These are phyloP conservation scores for Caenorhabditis brenneri DNA, from an alignment of 1,140 invertebrate species.

Conservation along the genomic window DNA sequence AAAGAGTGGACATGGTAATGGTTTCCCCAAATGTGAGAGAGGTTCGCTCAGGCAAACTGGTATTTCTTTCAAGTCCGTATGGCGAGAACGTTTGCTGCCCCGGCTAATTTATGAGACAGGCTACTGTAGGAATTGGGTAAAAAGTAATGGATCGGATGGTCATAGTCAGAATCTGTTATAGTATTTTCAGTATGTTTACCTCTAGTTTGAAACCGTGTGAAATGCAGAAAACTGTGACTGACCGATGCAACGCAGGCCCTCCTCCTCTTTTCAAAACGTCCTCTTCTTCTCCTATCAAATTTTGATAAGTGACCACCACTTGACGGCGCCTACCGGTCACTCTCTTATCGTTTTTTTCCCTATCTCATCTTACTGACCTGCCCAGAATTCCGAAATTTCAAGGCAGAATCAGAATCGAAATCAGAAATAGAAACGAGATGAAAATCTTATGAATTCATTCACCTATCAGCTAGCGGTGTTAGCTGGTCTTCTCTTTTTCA, in stretches of 20 bases:
- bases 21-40: not conserved
- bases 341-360: conserved; percentile 10
- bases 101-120: not conserved
- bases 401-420: not conserved
- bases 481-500: not conserved
- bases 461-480: conserved; percentile 20
- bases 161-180: not conserved
- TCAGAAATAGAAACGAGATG: conserved; percentile 7
- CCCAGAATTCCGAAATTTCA: conserved; percentile 38
- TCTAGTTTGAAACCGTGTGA: not conserved
- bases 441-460: conserved; percentile 6
- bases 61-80: not conserved
- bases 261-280: conserved; percentile 12
- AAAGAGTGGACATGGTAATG: conserved; percentile 42
- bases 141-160: conserved; percentile 25
- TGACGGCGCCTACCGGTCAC: conserved; percentile 37
- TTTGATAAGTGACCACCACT: conserved; percentile 26
- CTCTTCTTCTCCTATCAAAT: conserved; percentile 31
- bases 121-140: not conserved
- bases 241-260: not conserved
- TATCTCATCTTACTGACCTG: conserved; percentile 14
- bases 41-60: conserved; percentile 4
- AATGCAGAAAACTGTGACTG: conserved; percentile 20
- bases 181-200: conserved; percentile 15
- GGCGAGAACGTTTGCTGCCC: not conserved